These are phyloP conservation scores for Oxygymnocypris stewartii DNA, from an alignment of 2,113 vertebrate genomes.

Conservation along the genomic window DNA sequence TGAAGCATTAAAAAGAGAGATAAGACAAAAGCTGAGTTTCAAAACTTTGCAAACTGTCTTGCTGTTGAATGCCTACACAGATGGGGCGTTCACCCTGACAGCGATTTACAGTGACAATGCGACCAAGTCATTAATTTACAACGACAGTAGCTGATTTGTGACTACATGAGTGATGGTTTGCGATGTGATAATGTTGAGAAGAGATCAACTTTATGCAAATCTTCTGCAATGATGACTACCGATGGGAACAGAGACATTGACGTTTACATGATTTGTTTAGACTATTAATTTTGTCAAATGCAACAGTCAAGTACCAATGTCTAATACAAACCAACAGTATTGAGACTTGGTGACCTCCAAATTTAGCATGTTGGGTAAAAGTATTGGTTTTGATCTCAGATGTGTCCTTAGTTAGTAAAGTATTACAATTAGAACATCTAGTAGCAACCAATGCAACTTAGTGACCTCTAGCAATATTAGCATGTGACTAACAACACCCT, in stretches of 20 bases:
- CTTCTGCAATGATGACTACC: background rate
- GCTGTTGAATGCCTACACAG: background rate
- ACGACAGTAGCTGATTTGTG: background rate
- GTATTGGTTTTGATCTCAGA: background rate
- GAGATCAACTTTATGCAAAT: background rate
- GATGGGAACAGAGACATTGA: background rate
- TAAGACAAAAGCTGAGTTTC: background rate
- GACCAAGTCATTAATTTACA: background rate
- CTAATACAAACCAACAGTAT: background rate
- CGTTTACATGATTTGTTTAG: background rate
- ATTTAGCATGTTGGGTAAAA: background rate
- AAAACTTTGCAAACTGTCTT: background rate
- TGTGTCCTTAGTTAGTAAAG: background rate
- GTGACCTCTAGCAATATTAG: background rate
- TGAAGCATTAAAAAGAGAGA: constrained; percentile 2
- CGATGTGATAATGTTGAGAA: background rate
- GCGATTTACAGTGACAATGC: background rate
- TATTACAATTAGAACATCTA: background rate
- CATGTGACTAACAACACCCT: background rate
- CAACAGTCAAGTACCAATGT: background rate
- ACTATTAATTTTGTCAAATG: background rate
- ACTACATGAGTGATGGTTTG: background rate
- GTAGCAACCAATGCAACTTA: background rate
- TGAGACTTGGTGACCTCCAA: background rate
- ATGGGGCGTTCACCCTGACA: constrained; percentile 8